Evolutionary conservation across 2,797 vertebrate species (phyloP), one percentile per base, ranked within the genome.

Genomic region (Malurus splendens): DNA sequence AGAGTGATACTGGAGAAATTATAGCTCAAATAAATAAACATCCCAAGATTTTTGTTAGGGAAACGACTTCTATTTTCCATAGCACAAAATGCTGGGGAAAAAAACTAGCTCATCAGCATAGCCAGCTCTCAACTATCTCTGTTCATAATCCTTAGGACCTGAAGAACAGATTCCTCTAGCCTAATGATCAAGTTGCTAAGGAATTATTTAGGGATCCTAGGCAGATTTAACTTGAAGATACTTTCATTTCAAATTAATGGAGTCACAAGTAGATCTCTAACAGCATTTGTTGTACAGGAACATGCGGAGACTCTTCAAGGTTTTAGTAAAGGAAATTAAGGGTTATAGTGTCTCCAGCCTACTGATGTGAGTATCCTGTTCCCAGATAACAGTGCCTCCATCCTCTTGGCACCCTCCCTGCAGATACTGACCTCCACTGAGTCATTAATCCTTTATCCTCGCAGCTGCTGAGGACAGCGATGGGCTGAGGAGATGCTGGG

Each of bases 1-100:
- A 45, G 30, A 65, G 42, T 0, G 0, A 64, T 78, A 51, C 47
- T 68, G 25, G 36, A 73, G 72, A 87, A 94, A 78, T 11, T 59
- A n/a, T 66, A 90, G 56, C 48, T 86, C 48, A 74, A 89, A 70
- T 89, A 93, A 85, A 85, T 75, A 87, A 89, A 75, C 17, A 73
- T 66, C 19, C 18, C 22, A 48, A 83, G 62, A 28, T 64, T 78
- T 83, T 92, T 70, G 9, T 83, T 56, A 42, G 33, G 73, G 17
- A 78, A 83, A 32, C 9, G 4, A 57, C 38, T 70, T 65, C 30
- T 2, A 7, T 65, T 86, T 92, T 82, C 57, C 44, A 36, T 62
- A 72, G 41, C 60, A 72, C 57, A 85, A 81, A 87, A 57, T 57
- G 18, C 12, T 87, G 51, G 47, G 42, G 2, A 23, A 59, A 33